These are phyloP conservation scores for Enteromius trimaculatus DNA, from an alignment of 2,797 vertebrate species.

Conservation along the genomic window DNA sequence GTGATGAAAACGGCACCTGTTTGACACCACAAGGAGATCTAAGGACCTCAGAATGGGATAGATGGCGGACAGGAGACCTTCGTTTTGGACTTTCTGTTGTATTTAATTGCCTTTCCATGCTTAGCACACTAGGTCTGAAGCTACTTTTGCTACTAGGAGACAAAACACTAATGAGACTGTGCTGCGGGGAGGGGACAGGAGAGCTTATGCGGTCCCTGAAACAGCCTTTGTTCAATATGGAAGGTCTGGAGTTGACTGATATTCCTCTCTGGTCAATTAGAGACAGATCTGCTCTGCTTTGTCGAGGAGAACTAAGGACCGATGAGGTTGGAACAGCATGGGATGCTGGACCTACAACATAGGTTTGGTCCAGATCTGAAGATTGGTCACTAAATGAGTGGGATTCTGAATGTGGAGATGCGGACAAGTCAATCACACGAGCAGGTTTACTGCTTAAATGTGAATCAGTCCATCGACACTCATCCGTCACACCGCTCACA, in stretches of 20 bases:
- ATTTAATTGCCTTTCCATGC: slow-evolving; percentile 34
- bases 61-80: neutral
- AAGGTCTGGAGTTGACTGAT: slow-evolving; percentile 14
- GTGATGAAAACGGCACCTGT: slow-evolving; percentile 5
- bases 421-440: slow-evolving; percentile 63
- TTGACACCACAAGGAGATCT: slow-evolving; percentile 34
- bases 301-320: slow-evolving; percentile 25
- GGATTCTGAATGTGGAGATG: slow-evolving; percentile 21
- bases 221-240: slow-evolving; percentile 7
- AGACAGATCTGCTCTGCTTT: slow-evolving; percentile 35
- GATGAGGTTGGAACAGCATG: neutral
- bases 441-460: slow-evolving; percentile 18
- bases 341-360: slow-evolving; percentile 20
- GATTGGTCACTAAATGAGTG: slow-evolving; percentile 26
- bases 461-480: slow-evolving; percentile 31
- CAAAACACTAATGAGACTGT: slow-evolving; percentile 9
- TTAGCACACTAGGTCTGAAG: slow-evolving; percentile 44
- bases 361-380: slow-evolving; percentile 55
- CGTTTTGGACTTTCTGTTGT: slow-evolving; percentile 54
- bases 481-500: neutral
- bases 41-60: neutral
- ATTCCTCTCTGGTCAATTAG: slow-evolving; percentile 32
- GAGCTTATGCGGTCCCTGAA: neutral
- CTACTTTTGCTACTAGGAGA: slow-evolving; percentile 65
- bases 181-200: neutral